Conservation (phyloP, 2,888 invertebrate genomes). For the Corbicula japonica region DNA sequence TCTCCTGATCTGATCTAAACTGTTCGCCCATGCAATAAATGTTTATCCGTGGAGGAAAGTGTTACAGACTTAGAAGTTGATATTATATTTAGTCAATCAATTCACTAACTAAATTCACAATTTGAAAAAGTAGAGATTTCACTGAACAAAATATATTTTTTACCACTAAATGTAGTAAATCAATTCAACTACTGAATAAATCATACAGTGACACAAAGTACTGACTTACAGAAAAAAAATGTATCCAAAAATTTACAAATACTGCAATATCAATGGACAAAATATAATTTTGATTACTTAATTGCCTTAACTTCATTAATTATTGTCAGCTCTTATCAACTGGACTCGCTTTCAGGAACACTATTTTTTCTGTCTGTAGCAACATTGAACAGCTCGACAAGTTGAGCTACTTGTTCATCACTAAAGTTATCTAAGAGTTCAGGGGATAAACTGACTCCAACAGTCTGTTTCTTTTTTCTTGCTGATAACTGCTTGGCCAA, state of each 20-base stretch:
- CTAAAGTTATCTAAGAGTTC: constrained; percentile 91
- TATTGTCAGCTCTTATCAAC: constrained; percentile 19
- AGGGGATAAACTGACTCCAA: constrained; percentile 90
- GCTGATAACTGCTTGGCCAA: constrained; percentile 79
- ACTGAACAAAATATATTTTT: no score
- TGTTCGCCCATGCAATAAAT: no score
- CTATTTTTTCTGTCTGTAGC: constrained; percentile 86
- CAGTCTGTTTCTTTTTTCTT: constrained; percentile 71
- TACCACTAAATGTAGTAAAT: no score
- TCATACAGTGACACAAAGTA: neutral
- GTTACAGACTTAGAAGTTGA: no score
- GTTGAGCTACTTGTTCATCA: constrained; percentile 94
- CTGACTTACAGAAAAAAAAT: neutral
- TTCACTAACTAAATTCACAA: no score
- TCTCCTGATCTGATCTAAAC: no score
- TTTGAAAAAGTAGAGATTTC: no score
- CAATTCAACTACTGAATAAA: neutral
- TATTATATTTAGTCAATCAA: no score
- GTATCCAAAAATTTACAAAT: neutral
- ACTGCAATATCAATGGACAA: no score
- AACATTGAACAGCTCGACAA: constrained; percentile 91
- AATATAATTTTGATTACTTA: neutral
- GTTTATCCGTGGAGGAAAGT: no score
- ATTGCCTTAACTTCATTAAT: neutral
- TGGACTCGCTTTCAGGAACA: constrained; percentile 3